Evolutionary conservation across 1,140 invertebrate species (phyloP).

Genomic region (Orchesella cincta): DNA sequence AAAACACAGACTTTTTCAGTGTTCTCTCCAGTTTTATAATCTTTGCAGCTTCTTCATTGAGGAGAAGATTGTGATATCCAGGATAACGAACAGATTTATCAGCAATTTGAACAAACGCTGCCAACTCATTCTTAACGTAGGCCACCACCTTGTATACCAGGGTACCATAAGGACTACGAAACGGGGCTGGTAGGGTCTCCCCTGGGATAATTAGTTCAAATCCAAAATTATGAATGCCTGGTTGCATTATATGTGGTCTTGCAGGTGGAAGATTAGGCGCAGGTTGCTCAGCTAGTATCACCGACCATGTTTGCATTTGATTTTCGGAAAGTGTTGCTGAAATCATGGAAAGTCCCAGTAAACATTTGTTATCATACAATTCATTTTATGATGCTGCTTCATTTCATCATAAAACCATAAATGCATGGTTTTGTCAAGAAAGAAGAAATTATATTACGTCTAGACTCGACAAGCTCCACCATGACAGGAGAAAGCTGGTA

Average conservation of each 20-base stretch:
- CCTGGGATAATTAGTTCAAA: slow-evolving; percentile 15
- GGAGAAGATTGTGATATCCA: slow-evolving; percentile 7
- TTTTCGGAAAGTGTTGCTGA: slow-evolving; percentile 16
- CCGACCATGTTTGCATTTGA: slow-evolving; percentile 1
- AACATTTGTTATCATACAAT: too few species aligned
- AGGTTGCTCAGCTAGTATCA: not conserved
- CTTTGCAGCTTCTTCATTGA: not conserved
- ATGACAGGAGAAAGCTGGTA: slow-evolving; percentile 18
- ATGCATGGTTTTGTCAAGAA: too few species aligned
- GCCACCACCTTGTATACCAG: slow-evolving; percentile 15
- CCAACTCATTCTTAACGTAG: not conserved
- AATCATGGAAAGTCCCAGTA: too few species aligned
- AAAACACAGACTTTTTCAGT: slow-evolving; percentile 15
- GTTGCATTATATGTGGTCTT: not conserved
- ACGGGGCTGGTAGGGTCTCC: slow-evolving; percentile 8
- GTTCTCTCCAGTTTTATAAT: not conserved
- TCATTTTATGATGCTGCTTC: too few species aligned
- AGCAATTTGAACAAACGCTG: not conserved
- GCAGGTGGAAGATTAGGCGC: not conserved
- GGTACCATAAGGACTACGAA: not conserved
- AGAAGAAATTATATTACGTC: slow-evolving; percentile 7
- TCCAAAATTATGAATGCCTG: slow-evolving; percentile 10
- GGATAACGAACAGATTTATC: slow-evolving; percentile 13
- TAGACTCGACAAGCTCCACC: not conserved
- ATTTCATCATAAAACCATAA: too few species aligned